A percentile compares a stretch with the other conserved stretches of the same genome.
Conservation (phyloP, 2,888 invertebrate species). For the Orchesella flavescens region DNA sequence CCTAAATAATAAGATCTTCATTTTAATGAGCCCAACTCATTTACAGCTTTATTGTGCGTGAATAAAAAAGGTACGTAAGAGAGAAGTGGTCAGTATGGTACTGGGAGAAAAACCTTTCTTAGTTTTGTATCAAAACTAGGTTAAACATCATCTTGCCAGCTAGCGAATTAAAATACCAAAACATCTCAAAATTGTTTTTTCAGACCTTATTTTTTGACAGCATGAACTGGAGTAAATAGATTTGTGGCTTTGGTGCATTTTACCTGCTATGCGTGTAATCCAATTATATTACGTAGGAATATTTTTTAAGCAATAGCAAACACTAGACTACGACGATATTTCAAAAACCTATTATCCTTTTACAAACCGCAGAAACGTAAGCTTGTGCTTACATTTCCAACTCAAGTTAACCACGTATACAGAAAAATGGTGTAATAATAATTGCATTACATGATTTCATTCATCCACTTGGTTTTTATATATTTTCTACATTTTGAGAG, state of each 20-base stretch:
- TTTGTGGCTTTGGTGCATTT: not conserved
- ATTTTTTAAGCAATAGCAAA: not conserved
- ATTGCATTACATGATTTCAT: constrained; percentile 42
- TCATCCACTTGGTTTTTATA: constrained; percentile 21
- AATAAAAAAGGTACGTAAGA: not conserved
- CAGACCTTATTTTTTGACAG: constrained; percentile 12
- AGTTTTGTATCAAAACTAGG: constrained; percentile 27
- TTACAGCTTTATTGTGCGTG: constrained; percentile 21
- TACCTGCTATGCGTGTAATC: constrained; percentile 38
- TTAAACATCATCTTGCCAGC: constrained; percentile 18
- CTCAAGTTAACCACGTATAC: not conserved
- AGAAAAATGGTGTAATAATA: constrained; percentile 31
- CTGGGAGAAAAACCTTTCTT: constrained; percentile 28
- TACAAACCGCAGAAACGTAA: constrained; percentile 22
- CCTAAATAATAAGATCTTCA: constrained; percentile 28
- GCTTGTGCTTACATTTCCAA: not conserved
- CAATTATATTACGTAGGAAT: constrained; percentile 4
- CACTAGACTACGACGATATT: not conserved
- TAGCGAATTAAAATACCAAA: constrained; percentile 32
- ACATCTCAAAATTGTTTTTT: not conserved
- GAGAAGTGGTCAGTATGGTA: constrained; percentile 47
- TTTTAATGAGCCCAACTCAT: constrained; percentile 35
- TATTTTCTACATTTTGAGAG: constrained; percentile 16
- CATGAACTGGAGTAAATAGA: constrained; percentile 39
- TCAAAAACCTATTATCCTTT: not conserved